phyloP scores from a whole-genome alignment of 2,797 vertebrate genomes.

The Chromis chromis region DNA sequence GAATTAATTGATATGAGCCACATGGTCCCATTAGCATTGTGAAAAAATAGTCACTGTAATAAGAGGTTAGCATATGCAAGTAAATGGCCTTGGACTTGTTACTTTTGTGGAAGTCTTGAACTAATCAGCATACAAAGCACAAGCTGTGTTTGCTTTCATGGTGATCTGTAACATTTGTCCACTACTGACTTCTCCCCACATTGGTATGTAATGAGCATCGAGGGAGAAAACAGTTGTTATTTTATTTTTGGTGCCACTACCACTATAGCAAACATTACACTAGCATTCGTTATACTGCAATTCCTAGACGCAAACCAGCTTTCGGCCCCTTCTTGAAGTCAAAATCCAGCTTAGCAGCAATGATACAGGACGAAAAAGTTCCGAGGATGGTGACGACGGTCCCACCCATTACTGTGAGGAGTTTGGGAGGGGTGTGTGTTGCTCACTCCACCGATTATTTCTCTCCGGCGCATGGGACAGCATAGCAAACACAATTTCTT shows the following conservation, averaged over 20 bases:
- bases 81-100: constrained; percentile 48
- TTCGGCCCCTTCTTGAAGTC: constrained; percentile 32
- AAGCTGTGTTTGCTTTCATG: constrained; percentile 45
- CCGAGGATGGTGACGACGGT: constrained; percentile 39
- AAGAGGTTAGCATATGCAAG: constrained; percentile 35
- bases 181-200: constrained; percentile 18
- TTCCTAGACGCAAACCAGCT: constrained; percentile 30
- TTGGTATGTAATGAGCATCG: constrained; percentile 51
- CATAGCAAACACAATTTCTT: constrained; percentile 69
- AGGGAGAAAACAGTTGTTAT: constrained; percentile 58
- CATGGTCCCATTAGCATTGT: constrained; percentile 25
- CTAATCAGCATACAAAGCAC: constrained; percentile 46
- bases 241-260: constrained; percentile 65
- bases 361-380: constrained; percentile 34
- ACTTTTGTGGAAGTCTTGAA: constrained; percentile 40
- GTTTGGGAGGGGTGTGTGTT: constrained; percentile 22
- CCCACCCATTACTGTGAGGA: constrained; percentile 30
- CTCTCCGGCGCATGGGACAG: constrained; percentile 49
- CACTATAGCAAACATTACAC: constrained; percentile 47
- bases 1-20: constrained; percentile 46
- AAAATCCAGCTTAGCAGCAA: constrained; percentile 39
- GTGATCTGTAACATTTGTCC: constrained; percentile 34
- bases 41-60: constrained; percentile 16
- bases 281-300: constrained; percentile 43
- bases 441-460: constrained; percentile 49